phyloP scores from a whole-genome alignment of 2,888 invertebrate genomes.

The Papilio protenor region DNA sequence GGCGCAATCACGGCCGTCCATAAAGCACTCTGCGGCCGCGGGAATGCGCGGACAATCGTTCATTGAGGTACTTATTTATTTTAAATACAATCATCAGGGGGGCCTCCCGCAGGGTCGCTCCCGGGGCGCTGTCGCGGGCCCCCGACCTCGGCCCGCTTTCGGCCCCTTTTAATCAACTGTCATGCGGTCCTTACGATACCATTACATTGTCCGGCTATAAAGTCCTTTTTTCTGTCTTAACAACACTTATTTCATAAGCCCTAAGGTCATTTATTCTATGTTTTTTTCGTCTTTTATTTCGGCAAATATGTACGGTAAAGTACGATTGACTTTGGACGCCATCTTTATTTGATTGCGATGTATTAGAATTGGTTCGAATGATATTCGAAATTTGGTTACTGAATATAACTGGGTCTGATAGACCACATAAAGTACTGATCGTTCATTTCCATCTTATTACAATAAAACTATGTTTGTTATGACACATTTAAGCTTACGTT shows the following conservation, averaged over 20 bases:
- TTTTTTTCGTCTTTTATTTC: constrained; percentile 45
- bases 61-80: constrained; percentile 84
- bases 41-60: constrained; percentile 80
- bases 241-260: constrained; percentile 43
- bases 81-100: constrained; percentile 84
- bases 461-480: constrained; percentile 41
- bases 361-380: constrained; percentile 70
- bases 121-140: constrained; percentile 71
- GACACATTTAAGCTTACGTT: constrained; percentile 21
- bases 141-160: constrained; percentile 79
- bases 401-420: constrained; percentile 39
- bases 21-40: constrained; percentile 66
- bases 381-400: constrained; percentile 61
- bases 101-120: constrained; percentile 75
- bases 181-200: constrained; percentile 75
- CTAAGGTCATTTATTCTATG: constrained; percentile 51
- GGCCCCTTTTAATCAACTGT: constrained; percentile 84
- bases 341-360: constrained; percentile 76
- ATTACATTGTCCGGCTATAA: constrained; percentile 55
- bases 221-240: constrained; percentile 44
- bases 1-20: constrained; percentile 63
- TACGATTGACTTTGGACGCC: constrained; percentile 60
- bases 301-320: constrained; percentile 55
- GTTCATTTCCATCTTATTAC: constrained; percentile 38
- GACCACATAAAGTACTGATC: constrained; percentile 35